phyloP scores from a whole-genome alignment of 2,113 vertebrate species.

The Galbula dea region DNA sequence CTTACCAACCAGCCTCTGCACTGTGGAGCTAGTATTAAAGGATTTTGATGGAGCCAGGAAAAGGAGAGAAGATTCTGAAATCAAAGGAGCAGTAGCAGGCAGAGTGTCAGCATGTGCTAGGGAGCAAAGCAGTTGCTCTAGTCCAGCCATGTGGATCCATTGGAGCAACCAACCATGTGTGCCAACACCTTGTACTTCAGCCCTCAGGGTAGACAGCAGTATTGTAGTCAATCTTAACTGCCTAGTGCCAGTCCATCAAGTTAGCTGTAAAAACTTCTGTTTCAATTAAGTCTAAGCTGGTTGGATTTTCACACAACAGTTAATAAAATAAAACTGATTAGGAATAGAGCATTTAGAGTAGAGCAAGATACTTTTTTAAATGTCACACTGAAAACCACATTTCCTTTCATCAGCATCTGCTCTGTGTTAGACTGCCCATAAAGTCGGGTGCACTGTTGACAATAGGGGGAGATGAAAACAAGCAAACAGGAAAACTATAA shows the following conservation, averaged over 20 bases:
- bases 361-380: constrained; percentile 56
- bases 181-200: neutral
- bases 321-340: constrained; percentile 74
- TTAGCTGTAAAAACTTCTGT: constrained; percentile 39
- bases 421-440: constrained; percentile 65
- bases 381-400: constrained; percentile 68
- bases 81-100: neutral
- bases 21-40: neutral
- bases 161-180: neutral
- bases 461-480: constrained; percentile 62
- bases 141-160: neutral
- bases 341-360: constrained; percentile 51
- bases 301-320: constrained; percentile 62
- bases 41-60: neutral
- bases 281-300: constrained; percentile 56
- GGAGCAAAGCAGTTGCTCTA: fast-evolving
- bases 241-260: constrained; percentile 35
- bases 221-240: constrained; percentile 7
- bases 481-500: constrained; percentile 68
- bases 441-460: constrained; percentile 56
- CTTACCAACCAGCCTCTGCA: neutral
- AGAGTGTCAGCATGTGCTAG: neutral
- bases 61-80: neutral
- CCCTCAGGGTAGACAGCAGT: neutral
- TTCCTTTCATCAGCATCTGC: constrained; percentile 75